phyloP scores from a whole-genome alignment of 2,888 invertebrate genomes.

The Hyppa rectilinea region DNA sequence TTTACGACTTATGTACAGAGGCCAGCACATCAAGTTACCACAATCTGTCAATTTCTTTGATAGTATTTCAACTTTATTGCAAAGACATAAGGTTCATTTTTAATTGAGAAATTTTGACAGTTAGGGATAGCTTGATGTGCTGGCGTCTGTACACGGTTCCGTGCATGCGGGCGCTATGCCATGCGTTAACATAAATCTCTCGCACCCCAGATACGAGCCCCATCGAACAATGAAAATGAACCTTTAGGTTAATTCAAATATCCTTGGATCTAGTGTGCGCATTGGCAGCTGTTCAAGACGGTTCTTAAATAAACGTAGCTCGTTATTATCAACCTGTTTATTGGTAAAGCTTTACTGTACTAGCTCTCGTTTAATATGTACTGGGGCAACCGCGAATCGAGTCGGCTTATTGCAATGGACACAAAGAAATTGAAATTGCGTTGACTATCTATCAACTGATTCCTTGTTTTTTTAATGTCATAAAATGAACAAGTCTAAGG shows the following conservation, averaged over 20 bases:
- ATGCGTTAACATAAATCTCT: too few species aligned
- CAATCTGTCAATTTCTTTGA: too few species aligned
- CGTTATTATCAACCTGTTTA: neutral
- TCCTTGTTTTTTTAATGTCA: neutral
- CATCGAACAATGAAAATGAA: too few species aligned
- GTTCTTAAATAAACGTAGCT: conserved; percentile 18
- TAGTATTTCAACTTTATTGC: too few species aligned
- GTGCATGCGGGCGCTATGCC: too few species aligned
- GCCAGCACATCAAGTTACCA: too few species aligned
- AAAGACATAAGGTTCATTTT: too few species aligned
- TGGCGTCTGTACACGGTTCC: too few species aligned
- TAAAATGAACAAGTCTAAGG: neutral
- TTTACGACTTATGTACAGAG: too few species aligned
- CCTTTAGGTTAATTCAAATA: conserved; percentile 13
- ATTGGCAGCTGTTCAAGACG: conserved; percentile 31
- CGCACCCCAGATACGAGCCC: too few species aligned
- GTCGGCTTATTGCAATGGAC: neutral
- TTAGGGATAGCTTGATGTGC: too few species aligned
- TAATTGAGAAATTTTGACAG: too few species aligned
- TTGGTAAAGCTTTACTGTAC: neutral
- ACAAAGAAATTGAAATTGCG: neutral
- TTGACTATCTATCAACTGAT: neutral
- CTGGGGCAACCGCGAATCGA: neutral
- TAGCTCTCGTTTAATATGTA: neutral
- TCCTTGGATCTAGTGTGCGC: conserved; percentile 36